These are phyloP conservation scores for Tupaia tana DNA, from an alignment of 2,113 vertebrate genomes.

Conservation along the genomic window DNA sequence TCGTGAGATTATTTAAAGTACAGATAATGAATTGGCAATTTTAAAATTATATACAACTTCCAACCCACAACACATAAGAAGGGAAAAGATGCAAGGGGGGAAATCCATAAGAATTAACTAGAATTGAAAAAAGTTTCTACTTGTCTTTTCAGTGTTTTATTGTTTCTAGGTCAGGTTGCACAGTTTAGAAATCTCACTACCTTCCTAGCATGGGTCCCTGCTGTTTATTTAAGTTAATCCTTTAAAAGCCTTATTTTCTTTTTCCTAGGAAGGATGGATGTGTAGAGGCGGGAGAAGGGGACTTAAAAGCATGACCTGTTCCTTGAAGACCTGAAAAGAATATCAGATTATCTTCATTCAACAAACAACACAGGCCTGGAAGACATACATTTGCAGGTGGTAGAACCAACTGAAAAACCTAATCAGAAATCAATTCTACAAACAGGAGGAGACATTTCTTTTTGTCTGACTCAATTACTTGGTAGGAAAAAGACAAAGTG, in stretches of 20 bases:
- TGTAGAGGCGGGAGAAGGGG: not conserved
- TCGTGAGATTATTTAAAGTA: not conserved
- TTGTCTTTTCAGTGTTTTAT: not conserved
- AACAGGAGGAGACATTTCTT: slow-evolving; percentile 53
- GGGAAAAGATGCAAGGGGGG: not conserved
- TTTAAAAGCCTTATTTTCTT: not conserved
- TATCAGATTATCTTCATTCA: slow-evolving; percentile 17
- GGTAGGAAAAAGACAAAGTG: not conserved
- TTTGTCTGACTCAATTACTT: slow-evolving; percentile 23
- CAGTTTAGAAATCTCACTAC: not conserved
- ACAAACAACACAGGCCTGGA: not conserved
- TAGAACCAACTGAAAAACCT: slow-evolving; percentile 48
- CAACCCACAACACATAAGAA: not conserved
- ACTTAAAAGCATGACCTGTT: rapidly evolving
- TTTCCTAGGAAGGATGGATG: not conserved
- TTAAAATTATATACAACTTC: not conserved
- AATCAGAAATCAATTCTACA: slow-evolving; percentile 66
- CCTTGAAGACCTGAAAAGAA: not conserved
- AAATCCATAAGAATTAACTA: not conserved
- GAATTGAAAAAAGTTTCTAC: not conserved
- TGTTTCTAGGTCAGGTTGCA: slow-evolving; percentile 6
- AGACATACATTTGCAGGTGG: not conserved
- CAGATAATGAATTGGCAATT: not conserved
- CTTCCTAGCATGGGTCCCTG: not conserved
- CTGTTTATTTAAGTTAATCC: not conserved